Evolutionary conservation across 2,888 invertebrate genomes (phyloP).

Genomic region (Aphidius colemani): DNA sequence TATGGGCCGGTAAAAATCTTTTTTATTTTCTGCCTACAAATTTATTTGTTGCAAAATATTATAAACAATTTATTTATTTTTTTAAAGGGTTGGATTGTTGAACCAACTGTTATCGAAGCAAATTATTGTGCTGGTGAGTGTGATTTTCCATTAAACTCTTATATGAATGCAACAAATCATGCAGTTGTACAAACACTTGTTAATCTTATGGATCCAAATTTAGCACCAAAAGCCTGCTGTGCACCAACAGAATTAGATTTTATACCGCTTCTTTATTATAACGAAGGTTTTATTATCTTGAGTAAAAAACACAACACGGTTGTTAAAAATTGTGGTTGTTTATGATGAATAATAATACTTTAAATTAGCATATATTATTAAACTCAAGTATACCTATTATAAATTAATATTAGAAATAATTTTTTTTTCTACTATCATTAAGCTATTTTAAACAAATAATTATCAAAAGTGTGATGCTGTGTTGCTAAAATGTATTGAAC

Average conservation of each 20-base stretch:
- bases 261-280: constrained; percentile 88
- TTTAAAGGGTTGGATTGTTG: constrained; percentile 90
- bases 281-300: constrained; percentile 88
- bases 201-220: constrained; percentile 79
- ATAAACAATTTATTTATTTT: constrained; percentile 15
- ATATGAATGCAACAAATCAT: constrained; percentile 96
- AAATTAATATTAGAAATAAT: too few relatives aligned
- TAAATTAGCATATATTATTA: background rate
- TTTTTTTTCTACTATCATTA: too few relatives aligned
- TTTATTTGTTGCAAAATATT: constrained; percentile 11
- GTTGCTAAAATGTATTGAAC: too few relatives aligned
- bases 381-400: background rate
- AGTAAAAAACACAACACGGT: constrained; percentile 98
- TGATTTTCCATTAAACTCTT: constrained; percentile 88
- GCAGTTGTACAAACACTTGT: constrained; percentile 93
- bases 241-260: constrained; percentile 88
- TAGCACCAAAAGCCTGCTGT: constrained; percentile 90
- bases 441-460: too few relatives aligned
- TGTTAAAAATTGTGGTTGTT: constrained; percentile 96
- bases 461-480: too few relatives aligned
- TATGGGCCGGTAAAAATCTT: constrained; percentile 74
- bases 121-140: constrained; percentile 94
- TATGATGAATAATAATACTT: constrained; percentile 61
- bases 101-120: constrained; percentile 92
- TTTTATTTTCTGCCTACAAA: constrained; percentile 1